Percentiles rank a stretch among this genome's conserved stretches.
These are phyloP conservation scores for Pseudochromis fuscus DNA, from an alignment of 2,797 vertebrate genomes.

Conservation along the genomic window DNA sequence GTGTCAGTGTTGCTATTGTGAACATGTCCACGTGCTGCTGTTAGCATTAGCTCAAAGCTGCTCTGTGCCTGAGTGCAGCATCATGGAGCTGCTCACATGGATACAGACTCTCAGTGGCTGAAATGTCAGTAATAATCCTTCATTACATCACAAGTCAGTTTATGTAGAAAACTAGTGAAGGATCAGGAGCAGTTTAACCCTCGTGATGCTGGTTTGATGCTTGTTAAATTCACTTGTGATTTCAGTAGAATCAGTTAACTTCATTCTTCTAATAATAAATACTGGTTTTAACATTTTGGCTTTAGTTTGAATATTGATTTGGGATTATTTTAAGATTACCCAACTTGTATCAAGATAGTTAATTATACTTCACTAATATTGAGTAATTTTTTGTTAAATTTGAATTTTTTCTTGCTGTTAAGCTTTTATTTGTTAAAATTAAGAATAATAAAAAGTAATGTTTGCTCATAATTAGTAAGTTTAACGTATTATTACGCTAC, in stretches of 20 bases:
- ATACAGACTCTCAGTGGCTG: not conserved
- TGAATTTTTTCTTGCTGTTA: too few relatives aligned
- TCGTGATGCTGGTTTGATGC: not conserved
- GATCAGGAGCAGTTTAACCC: not conserved
- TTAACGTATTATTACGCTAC: too few relatives aligned
- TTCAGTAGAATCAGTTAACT: not conserved
- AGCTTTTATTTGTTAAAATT: too few relatives aligned
- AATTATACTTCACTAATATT: too few relatives aligned
- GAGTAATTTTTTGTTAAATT: too few relatives aligned
- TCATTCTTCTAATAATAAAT: too few relatives aligned
- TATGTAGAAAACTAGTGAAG: not conserved
- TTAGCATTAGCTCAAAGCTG: not conserved
- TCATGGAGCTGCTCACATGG: not conserved
- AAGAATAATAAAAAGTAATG: too few relatives aligned
- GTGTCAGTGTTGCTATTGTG: not conserved
- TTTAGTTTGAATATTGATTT: too few relatives aligned
- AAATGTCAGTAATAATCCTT: constrained; percentile 2
- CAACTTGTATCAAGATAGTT: too few relatives aligned
- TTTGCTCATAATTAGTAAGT: too few relatives aligned
- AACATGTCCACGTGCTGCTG: not conserved
- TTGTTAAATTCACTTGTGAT: not conserved
- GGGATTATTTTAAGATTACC: too few relatives aligned
- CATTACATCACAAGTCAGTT: not conserved
- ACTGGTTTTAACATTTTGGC: too few relatives aligned
- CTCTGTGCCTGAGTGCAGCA: not conserved